These are phyloP conservation scores for Hyposmocoma kahamanoa DNA, from an alignment of 1,140 invertebrate genomes.

Conservation along the genomic window DNA sequence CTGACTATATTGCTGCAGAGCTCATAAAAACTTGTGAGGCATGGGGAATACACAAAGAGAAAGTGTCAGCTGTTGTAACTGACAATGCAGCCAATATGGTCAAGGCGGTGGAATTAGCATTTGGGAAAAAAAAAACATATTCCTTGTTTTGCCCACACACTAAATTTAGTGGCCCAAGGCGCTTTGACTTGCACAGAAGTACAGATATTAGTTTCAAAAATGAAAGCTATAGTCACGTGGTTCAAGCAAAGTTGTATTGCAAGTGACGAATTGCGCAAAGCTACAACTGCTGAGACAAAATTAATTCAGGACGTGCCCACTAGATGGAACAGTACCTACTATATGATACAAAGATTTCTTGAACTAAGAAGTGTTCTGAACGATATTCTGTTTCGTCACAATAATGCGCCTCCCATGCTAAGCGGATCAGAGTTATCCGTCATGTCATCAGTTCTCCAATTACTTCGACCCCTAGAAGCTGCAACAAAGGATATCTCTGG, in stretches of 20 bases:
- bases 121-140: slow-evolving; percentile 55
- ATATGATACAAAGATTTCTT: slow-evolving; percentile 51
- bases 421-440: slow-evolving; percentile 34
- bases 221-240: slow-evolving; percentile 45
- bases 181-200: slow-evolving; percentile 12
- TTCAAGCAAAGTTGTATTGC: slow-evolving; percentile 48
- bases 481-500: slow-evolving; percentile 56
- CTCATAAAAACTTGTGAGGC: slow-evolving; percentile 34
- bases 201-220: slow-evolving; percentile 27
- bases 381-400: slow-evolving; percentile 35
- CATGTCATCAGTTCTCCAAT: slow-evolving; percentile 25
- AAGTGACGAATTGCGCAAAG: slow-evolving; percentile 40
- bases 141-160: slow-evolving; percentile 56
- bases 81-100: slow-evolving; percentile 59
- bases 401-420: slow-evolving; percentile 41
- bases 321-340: slow-evolving; percentile 45
- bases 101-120: slow-evolving; percentile 46
- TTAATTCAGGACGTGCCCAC: slow-evolving; percentile 38
- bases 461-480: slow-evolving; percentile 44
- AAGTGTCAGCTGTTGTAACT: slow-evolving; percentile 48
- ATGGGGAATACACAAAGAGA: slow-evolving; percentile 45
- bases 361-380: slow-evolving; percentile 34
- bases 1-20: slow-evolving; percentile 34
- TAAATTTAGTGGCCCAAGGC: slow-evolving; percentile 51
- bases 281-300: slow-evolving; percentile 20